Percentiles rank a stretch among this genome's conserved stretches.
Evolutionary conservation across 2,113 vertebrate species (phyloP).

Genomic region (Melanocharis versteri): DNA sequence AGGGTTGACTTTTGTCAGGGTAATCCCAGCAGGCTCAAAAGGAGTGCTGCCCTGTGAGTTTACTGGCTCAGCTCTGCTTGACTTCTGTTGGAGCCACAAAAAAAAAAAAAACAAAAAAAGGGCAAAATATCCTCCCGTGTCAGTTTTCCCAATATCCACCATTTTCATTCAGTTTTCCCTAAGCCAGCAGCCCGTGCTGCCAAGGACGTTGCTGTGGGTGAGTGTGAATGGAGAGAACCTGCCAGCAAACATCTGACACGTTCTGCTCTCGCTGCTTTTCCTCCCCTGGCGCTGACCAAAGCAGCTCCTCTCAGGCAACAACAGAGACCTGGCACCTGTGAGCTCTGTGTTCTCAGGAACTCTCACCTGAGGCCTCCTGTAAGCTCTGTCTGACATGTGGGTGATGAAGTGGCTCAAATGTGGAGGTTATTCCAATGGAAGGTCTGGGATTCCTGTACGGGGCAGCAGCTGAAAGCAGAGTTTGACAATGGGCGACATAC

Average conservation of each 20-base stretch:
- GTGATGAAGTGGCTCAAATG: neutral
- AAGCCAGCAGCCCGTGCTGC: neutral
- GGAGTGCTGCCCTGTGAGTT: constrained; percentile 12
- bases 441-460: neutral
- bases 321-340: neutral
- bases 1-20: neutral
- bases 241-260: neutral
- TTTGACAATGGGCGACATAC: accelerated
- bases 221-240: neutral
- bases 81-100: neutral
- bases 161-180: constrained; percentile 24
- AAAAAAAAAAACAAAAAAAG: neutral
- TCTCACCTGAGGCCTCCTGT: neutral
- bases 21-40: constrained; percentile 10
- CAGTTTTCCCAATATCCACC: neutral
- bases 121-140: neutral
- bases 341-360: neutral
- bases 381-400: neutral
- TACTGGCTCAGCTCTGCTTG: neutral
- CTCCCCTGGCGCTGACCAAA: neutral
- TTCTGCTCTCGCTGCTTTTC: neutral
- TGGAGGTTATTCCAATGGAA: neutral
- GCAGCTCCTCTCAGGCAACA: neutral
- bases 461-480: neutral
- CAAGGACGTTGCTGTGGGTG: neutral